Conservation (phyloP, 2,797 vertebrate genomes). For the Mormyrops attenuatus region DNA sequence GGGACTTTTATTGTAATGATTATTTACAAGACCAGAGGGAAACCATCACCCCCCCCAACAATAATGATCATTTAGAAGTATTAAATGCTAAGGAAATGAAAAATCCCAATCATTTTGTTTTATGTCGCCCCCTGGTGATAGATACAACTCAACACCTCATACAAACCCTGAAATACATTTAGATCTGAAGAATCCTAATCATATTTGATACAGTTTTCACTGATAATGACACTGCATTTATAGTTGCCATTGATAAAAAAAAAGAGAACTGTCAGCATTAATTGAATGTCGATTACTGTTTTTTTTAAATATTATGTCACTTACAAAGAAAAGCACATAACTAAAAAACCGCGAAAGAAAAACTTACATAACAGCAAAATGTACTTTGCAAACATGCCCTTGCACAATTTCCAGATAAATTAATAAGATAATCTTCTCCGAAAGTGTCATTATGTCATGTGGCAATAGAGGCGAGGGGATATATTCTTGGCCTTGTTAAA, state of each 20-base stretch:
- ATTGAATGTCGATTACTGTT: not conserved
- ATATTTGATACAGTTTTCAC: not conserved
- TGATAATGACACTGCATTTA: not conserved
- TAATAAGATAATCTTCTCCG: not conserved
- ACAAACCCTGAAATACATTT: not conserved
- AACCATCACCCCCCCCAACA: not conserved
- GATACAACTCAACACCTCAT: not conserved
- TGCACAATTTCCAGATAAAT: not conserved
- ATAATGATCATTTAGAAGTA: not conserved
- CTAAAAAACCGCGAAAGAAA: not conserved
- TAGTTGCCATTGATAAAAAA: not conserved
- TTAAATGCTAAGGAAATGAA: not conserved
- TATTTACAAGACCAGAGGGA: not conserved
- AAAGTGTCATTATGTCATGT: not conserved
- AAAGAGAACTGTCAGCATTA: not conserved
- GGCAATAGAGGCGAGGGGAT: not conserved
- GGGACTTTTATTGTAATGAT: not conserved
- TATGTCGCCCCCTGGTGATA: slow-evolving; percentile 21
- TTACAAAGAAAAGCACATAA: not conserved
- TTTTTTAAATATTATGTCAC: not conserved
- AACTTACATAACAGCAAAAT: not conserved
- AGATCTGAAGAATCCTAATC: not conserved
- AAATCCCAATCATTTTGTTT: slow-evolving; percentile 9
- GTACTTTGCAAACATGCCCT: not conserved
- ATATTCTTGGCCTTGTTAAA: not conserved